Evolutionary conservation across 2,888 invertebrate species (phyloP), one percentile per base, ranked within the genome.

Genomic region (Campaea margaritaria): DNA sequence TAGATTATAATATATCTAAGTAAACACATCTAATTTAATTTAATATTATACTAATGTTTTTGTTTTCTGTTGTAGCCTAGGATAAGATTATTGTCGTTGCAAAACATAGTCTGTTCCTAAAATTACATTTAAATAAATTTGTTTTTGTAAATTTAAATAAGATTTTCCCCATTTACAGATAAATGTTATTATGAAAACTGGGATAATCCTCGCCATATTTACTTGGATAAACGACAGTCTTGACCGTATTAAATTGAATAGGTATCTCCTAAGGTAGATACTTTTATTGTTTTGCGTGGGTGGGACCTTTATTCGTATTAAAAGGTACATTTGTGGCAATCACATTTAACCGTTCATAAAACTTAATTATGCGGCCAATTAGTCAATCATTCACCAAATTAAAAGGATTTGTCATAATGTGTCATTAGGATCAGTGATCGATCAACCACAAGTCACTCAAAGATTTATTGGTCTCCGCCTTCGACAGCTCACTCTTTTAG

Each of bases 271-370:
- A 21, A 21, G 16, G 15, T 16, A 13, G 34, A 10, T 36, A 36
- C 36, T 36, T 36, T 36, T 36, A 36, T 36, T 36, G n/a, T 12
- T n/a, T n/a, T 36, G 36, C 12, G 36, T n/a, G 36, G 36, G 36
- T 31, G 31, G 31, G 31, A 3, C n/a, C n/a, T 12, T n/a, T 10
- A n/a, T n/a, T n/a, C n/a, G n/a, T n/a, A n/a, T n/a, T n/a, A n/a
- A n/a, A 36, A 36, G 36, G 36, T 36, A 12, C 1, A 34, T 8
- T 47, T 48, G 41, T 36, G 13, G 34, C 42, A 27, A 55, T 48
- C 7, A 48, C 3, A 34, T 36, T 47, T 34, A 31, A 43, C 14
- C 28, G 43, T 10, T 43, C 43, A 43, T 56, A 49, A 49, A 49
- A 44, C 21, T 31, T 47, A n/a, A 44, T 44, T 44, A 27, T 11